Conservation (phyloP, 2,888 invertebrate genomes). For the Patella ulyssiponensis region DNA sequence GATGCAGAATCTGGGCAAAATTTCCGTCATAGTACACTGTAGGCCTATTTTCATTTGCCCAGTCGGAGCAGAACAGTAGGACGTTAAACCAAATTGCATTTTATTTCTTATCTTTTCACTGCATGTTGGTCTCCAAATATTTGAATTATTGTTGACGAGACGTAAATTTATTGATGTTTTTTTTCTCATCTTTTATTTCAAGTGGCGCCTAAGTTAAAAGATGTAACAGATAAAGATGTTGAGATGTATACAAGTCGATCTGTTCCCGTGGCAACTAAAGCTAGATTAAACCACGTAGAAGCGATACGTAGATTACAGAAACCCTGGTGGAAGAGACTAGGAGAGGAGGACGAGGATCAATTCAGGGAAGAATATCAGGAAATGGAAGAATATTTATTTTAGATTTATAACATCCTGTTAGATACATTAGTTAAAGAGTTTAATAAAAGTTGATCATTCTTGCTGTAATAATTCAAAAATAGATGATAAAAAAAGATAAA, state of each 20-base stretch:
- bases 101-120: neutral
- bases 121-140: neutral
- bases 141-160: neutral
- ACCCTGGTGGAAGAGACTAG: slow-evolving; percentile 70
- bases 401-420: no score
- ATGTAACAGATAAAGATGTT: slow-evolving; percentile 61
- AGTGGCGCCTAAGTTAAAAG: slow-evolving; percentile 68
- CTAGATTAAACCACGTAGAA: slow-evolving; percentile 61
- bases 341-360: slow-evolving; percentile 57
- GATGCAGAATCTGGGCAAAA: no score
- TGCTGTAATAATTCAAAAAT: no score
- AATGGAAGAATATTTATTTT: slow-evolving; percentile 16
- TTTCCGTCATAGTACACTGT: no score
- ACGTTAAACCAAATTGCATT: neutral
- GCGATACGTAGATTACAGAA: slow-evolving; percentile 57
- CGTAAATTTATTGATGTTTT: neutral
- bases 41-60: no score
- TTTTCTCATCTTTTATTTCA: slow-evolving; percentile 23
- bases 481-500: no score
- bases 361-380: slow-evolving; percentile 52
- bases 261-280: slow-evolving; percentile 67
- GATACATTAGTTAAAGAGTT: no score
- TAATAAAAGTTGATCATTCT: no score
- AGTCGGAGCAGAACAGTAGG: no score
- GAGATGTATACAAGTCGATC: slow-evolving; percentile 66